Evolutionary conservation across 2,888 invertebrate genomes (phyloP), one percentile per base, ranked within the genome.

Genomic region (Himalopsyche japonica): DNA sequence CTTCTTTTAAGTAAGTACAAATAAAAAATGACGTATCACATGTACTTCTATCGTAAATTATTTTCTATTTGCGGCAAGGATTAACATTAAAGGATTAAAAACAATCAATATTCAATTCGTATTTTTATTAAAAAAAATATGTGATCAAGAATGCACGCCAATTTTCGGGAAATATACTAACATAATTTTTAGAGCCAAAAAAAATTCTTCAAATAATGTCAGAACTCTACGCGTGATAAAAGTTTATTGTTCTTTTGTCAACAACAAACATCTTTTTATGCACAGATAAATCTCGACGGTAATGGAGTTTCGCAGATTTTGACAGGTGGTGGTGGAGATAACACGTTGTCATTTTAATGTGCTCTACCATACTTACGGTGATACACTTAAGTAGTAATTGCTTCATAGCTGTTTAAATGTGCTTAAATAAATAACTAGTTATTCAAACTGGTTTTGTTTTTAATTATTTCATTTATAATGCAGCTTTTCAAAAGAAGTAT

Each of bases 381-480:
- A 57, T 57, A 57, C 57, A 57, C 20, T 57, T 57, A 20, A 57
- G 20, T 24, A 20, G 20, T 20, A 24, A 57, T 57, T 57, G 7
- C 57, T 15, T 20, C 24, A 20, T 8, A 57, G 20, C 57, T 57
- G 20, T 24, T 8, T 20, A 57, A 20, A 57, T 7, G 4, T 20
- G 57, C 8, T 57, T 57, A 57, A 57, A 57, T 57, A 24, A 57
- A 57, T 57, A 57, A 57, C 20, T 57, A 57, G 20, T 20, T 57
- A 57, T 24, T 20, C 20, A 4, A 81, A 81, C 81, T 27, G 81
- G 81, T 81, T 81, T 76, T 47, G 47, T 70, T 30, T 76, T 81
- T 81, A 81, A 81, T 81, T 81, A 81, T 76, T 76, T 47, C 70
- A 81, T 81, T 81, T 81, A 81, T 76, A 81, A 76, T 30, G 81